Conservation (phyloP, 2,888 invertebrate genomes). For the Drosophila algonquin region DNA sequence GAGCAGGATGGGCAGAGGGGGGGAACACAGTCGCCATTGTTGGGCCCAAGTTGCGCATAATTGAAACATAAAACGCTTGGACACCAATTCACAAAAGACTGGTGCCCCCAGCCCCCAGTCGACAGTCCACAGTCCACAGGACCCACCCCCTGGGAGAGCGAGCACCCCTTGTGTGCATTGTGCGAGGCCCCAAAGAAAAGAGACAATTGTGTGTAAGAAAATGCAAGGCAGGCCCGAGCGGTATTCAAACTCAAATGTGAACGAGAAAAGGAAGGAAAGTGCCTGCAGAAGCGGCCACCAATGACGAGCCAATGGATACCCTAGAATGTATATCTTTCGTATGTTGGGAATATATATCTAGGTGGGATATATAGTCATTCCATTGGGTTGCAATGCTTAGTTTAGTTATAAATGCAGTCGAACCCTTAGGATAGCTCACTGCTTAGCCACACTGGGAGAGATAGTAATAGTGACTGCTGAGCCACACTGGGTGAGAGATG, state of each 20-base stretch:
- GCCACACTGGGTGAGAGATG: no score
- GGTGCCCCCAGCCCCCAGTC: constrained; percentile 11
- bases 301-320: background rate
- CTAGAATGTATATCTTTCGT: background rate
- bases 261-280: constrained; percentile 1
- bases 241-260: constrained; percentile 14
- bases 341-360: no score
- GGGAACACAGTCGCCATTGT: constrained; percentile 66
- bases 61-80: constrained; percentile 78
- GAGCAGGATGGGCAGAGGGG: constrained; percentile 31
- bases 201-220: constrained; percentile 76
- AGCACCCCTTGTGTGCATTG: constrained; percentile 55
- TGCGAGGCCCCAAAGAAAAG: constrained; percentile 67
- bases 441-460: no score
- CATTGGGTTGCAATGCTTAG: no score
- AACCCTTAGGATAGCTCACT: no score
- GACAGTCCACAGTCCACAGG: no score
- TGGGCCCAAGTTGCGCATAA: constrained; percentile 78
- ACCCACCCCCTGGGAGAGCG: constrained; percentile 1
- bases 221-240: constrained; percentile 54
- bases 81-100: constrained; percentile 79
- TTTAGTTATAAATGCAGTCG: no score
- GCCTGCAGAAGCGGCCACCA: background rate
- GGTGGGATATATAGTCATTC: no score
- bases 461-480: no score